Conservation (phyloP, 2,797 vertebrate species). For the Onychomys leucogaster region DNA sequence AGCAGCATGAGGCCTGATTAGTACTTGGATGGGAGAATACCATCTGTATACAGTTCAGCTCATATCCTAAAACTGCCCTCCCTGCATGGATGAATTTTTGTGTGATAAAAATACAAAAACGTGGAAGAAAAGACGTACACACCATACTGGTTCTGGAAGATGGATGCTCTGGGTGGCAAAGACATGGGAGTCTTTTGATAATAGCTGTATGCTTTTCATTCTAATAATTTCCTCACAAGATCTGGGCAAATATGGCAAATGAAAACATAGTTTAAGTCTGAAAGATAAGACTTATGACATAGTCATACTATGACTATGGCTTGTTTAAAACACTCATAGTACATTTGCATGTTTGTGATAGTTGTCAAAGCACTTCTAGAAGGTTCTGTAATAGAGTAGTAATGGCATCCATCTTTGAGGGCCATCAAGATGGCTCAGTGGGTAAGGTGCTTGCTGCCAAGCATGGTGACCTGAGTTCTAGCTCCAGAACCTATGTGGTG, state of each 20-base stretch:
- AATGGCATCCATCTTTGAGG: neutral
- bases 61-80: neutral
- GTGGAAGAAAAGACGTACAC: neutral
- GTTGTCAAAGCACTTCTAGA: neutral
- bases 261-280: neutral
- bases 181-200: neutral
- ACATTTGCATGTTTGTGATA: neutral
- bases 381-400: neutral
- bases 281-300: too few species aligned
- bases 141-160: neutral
- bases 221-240: neutral
- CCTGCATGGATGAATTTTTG: neutral
- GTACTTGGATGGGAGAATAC: neutral
- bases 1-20: neutral
- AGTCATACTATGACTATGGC: too few species aligned
- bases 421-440: neutral
- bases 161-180: neutral
- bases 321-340: neutral
- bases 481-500: neutral
- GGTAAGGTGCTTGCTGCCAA: neutral
- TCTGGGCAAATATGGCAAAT: neutral
- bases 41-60: neutral
- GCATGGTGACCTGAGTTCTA: neutral
- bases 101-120: neutral
- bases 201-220: neutral